Conservation (phyloP, 1,140 invertebrate genomes). For the Aphaenogaster floridana region DNA sequence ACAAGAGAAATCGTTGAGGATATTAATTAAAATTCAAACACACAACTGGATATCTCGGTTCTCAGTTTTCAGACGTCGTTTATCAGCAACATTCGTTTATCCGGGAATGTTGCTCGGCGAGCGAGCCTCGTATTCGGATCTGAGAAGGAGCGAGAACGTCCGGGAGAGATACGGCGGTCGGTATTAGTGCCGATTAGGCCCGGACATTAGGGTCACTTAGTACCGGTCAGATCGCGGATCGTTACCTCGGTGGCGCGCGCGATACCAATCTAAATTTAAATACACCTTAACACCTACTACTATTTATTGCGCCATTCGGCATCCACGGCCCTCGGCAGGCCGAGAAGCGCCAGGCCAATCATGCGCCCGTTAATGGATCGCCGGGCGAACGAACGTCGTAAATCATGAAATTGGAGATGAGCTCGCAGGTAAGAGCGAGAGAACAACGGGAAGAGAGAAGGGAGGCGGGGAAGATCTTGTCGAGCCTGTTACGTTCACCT, state of each 20-base stretch:
- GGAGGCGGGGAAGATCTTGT: not conserved
- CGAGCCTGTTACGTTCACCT: slow-evolving; percentile 21
- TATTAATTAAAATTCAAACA: slow-evolving; percentile 53
- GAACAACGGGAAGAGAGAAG: not conserved
- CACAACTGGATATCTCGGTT: slow-evolving; percentile 5
- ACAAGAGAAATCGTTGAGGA: slow-evolving; percentile 20
- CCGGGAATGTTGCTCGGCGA: not conserved
- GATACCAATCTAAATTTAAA: slow-evolving; percentile 72
- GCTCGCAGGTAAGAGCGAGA: slow-evolving; percentile 41
- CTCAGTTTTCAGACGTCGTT: slow-evolving; percentile 6
- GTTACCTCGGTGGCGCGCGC: slow-evolving; percentile 41
- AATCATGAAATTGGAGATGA: slow-evolving; percentile 71
- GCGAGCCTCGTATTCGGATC: not conserved
- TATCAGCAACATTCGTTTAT: slow-evolving; percentile 17
- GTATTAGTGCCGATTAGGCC: slow-evolving; percentile 72
- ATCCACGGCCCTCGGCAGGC: slow-evolving; percentile 13
- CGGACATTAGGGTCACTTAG: slow-evolving; percentile 72
- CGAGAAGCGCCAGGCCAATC: slow-evolving; percentile 52
- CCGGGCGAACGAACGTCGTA: slow-evolving; percentile 40
- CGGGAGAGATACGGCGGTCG: slow-evolving; percentile 20
- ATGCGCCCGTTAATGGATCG: slow-evolving; percentile 64
- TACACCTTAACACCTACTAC: slow-evolving; percentile 67
- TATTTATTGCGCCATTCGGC: slow-evolving; percentile 63
- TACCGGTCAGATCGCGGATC: slow-evolving; percentile 40
- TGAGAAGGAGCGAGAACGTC: not conserved